phyloP scores from a whole-genome alignment of 2,113 vertebrate species.

The Rhombomys opimus region DNA sequence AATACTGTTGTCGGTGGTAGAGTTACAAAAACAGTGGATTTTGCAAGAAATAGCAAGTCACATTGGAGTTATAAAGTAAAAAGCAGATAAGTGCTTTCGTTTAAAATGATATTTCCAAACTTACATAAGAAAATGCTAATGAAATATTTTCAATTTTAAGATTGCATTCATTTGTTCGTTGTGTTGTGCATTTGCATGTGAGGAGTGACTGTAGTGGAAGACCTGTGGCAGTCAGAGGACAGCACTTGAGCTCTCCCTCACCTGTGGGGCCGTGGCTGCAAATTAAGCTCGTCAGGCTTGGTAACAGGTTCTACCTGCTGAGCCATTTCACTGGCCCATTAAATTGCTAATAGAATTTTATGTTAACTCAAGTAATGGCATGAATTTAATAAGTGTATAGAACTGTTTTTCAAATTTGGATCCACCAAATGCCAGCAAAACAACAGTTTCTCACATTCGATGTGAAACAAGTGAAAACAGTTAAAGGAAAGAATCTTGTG shows the following conservation, averaged over 20 bases:
- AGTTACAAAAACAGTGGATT: slow-evolving; percentile 42
- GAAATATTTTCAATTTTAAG: neutral
- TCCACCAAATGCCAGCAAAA: neutral
- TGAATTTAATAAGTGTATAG: neutral
- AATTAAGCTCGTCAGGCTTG: neutral
- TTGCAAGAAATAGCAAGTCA: slow-evolving; percentile 43
- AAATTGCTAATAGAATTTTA: neutral
- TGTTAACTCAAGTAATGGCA: neutral
- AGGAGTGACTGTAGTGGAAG: neutral
- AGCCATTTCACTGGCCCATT: neutral
- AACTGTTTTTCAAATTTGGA: neutral
- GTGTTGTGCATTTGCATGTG: neutral
- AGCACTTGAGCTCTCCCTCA: neutral
- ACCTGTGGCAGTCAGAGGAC: neutral
- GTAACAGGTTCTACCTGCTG: neutral
- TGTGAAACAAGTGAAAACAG: neutral
- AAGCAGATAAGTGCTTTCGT: neutral
- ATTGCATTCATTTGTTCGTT: neutral
- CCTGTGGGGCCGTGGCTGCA: too few relatives aligned
- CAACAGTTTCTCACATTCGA: neutral
- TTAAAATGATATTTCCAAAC: slow-evolving; percentile 30
- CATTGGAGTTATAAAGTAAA: slow-evolving; percentile 30
- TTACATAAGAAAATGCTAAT: neutral
- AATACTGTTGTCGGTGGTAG: neutral
- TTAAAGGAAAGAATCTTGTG: neutral